Conservation (phyloP, 2,113 vertebrate species). For the Puffinus mauretanicus region DNA sequence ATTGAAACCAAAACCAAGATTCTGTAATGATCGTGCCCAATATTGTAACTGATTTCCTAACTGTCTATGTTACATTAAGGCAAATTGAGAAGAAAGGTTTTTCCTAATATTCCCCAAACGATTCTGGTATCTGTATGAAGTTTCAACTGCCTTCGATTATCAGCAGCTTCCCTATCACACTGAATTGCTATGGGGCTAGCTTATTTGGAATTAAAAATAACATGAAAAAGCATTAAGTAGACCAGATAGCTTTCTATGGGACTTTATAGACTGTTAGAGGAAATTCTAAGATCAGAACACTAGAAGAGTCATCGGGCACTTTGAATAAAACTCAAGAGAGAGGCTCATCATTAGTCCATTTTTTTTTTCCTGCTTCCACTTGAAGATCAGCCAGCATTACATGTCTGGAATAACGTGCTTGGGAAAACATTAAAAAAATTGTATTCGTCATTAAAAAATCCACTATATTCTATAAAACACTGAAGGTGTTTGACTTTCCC, state of each 20-base stretch:
- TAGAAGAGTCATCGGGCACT: background rate
- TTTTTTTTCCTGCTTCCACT: background rate
- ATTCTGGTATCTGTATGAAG: background rate
- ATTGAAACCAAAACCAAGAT: background rate
- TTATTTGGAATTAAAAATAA: background rate
- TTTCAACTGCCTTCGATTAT: background rate
- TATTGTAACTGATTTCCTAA: background rate
- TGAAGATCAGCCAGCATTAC: background rate
- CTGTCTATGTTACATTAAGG: background rate
- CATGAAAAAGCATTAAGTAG: background rate
- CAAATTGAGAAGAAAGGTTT: background rate
- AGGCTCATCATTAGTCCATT: background rate
- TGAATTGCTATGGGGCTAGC: background rate
- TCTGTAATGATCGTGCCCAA: background rate
- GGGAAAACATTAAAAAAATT: background rate
- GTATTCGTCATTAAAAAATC: background rate
- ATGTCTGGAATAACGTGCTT: background rate
- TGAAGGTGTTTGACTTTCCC: background rate
- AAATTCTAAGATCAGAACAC: background rate
- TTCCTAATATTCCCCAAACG: background rate
- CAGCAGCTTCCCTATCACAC: background rate
- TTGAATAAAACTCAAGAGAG: background rate
- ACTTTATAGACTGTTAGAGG: background rate
- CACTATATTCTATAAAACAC: background rate
- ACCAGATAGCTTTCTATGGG: background rate